Conservation (phyloP, 2,888 invertebrate genomes). For the Agrotis segetum region DNA sequence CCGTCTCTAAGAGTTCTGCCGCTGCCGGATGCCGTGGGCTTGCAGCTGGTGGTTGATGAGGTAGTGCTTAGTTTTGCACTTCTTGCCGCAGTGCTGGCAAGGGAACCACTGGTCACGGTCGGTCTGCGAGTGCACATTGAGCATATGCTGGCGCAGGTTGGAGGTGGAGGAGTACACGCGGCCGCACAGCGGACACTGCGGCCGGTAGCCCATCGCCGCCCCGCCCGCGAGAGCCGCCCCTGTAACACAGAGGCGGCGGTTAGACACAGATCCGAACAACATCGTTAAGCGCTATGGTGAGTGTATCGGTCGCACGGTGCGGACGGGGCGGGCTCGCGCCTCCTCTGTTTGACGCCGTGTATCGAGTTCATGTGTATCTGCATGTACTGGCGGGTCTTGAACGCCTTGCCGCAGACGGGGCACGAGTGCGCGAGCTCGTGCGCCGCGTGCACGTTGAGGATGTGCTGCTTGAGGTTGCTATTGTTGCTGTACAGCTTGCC, state of each 20-base stretch:
- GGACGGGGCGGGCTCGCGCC: slow-evolving; percentile 85
- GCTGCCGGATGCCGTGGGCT: slow-evolving; percentile 94
- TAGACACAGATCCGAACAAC: slow-evolving; percentile 79
- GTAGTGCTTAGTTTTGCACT: slow-evolving; percentile 94
- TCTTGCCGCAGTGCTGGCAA: slow-evolving; percentile 94
- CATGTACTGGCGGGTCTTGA: slow-evolving; percentile 93
- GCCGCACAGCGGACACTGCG: slow-evolving; percentile 93
- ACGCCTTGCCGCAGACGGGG: slow-evolving; percentile 92
- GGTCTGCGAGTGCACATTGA: slow-evolving; percentile 94
- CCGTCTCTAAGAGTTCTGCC: slow-evolving; percentile 91
- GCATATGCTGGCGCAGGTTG: slow-evolving; percentile 94
- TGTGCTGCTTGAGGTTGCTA: slow-evolving; percentile 93
- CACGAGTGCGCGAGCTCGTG: slow-evolving; percentile 91
- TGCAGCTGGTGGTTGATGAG: slow-evolving; percentile 94
- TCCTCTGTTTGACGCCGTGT: slow-evolving; percentile 92
- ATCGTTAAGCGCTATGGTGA: slow-evolving; percentile 85
- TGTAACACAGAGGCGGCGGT: slow-evolving; percentile 93
- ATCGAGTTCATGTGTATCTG: slow-evolving; percentile 93
- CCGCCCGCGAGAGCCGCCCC: slow-evolving; percentile 92
- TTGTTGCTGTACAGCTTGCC: slow-evolving; percentile 93
- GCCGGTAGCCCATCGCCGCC: slow-evolving; percentile 90
- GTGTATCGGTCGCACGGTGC: slow-evolving; percentile 81
- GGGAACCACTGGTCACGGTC: slow-evolving; percentile 93
- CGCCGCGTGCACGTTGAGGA: slow-evolving; percentile 93
- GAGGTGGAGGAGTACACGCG: slow-evolving; percentile 94